Evolutionary conservation across 2,797 vertebrate species (phyloP), one percentile per base, ranked within the genome.

Genomic region (Syngnathus rostellatus): DNA sequence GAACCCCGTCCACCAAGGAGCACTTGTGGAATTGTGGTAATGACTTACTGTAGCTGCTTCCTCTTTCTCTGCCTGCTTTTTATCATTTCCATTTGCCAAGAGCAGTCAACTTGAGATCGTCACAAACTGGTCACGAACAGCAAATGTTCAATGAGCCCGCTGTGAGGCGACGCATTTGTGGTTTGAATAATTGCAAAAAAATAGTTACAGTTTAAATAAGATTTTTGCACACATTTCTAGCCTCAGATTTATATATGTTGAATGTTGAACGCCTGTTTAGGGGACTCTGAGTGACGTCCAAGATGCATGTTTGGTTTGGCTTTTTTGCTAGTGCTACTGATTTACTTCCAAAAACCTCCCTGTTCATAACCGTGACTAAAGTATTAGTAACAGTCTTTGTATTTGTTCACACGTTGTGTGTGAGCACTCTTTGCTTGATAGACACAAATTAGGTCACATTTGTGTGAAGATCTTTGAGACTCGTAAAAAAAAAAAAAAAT

Each of bases 1-100:
- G 70, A 69, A 74, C 67, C 4, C 1, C 55, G 68, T 73, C 67
- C 70, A 81, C 73, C 74, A 81, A 71, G 19, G 0, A 74, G 79
- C 68, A 77, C 71, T 83, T 86, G 80, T 83, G 83, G 85, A 63
- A 73, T 83, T 51, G 31, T 51, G 17, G 46, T n/a, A 51, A 51
- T 38, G 48, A 64, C n/a, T 50, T 51, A 64, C 31, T 31, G 31
- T 31, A 31, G 31, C 48, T 39, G 17, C 16, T 12, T 51, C 48
- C 48, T 38, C 19, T 51, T 64, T 64, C 63, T 64, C 37, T 64
- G 31, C 19, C 25, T 38, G 25, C 46, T 51, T 64, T 45, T 45
- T 62, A 10, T 21, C 5, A 1, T 25, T 45, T 19, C 21, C 41
- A 16, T 46, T 45, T 45, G 12, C 12, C 60, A 25, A 8, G 21